Evolutionary conservation across 2,888 invertebrate species (phyloP).

Genomic region (Diarsia rubi): DNA sequence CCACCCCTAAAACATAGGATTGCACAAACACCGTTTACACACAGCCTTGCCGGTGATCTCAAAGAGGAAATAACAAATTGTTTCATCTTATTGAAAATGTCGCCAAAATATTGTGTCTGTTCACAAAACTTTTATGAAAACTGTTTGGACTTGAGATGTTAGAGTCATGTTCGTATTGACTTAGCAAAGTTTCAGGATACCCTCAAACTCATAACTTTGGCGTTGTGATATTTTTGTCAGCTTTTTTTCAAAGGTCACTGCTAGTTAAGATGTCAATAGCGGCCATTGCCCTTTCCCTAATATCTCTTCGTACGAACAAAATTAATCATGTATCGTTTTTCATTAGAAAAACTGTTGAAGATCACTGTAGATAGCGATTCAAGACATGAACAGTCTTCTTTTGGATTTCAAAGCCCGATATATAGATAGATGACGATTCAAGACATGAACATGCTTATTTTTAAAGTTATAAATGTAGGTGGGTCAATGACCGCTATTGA

Average conservation of each 20-base stretch:
- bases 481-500: too few relatives aligned
- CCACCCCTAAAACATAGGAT: conserved; percentile 33
- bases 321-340: too few relatives aligned
- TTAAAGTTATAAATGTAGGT: too few relatives aligned
- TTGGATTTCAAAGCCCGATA: too few relatives aligned
- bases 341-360: too few relatives aligned
- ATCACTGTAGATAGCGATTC: too few relatives aligned
- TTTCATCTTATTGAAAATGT: conserved; percentile 58
- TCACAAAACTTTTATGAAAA: conserved; percentile 13
- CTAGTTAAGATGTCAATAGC: too few relatives aligned
- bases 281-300: too few relatives aligned
- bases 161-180: background rate
- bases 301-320: too few relatives aligned
- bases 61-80: conserved; percentile 63
- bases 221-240: background rate
- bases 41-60: conserved; percentile 34
- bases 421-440: too few relatives aligned
- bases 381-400: too few relatives aligned
- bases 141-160: background rate
- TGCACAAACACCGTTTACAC: conserved; percentile 61
- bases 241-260: background rate
- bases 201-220: background rate
- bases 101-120: conserved; percentile 32
- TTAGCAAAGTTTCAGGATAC: background rate
- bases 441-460: too few relatives aligned